Conservation (phyloP, 1,140 invertebrate species). For the Drosophila ficusphila region DNA sequence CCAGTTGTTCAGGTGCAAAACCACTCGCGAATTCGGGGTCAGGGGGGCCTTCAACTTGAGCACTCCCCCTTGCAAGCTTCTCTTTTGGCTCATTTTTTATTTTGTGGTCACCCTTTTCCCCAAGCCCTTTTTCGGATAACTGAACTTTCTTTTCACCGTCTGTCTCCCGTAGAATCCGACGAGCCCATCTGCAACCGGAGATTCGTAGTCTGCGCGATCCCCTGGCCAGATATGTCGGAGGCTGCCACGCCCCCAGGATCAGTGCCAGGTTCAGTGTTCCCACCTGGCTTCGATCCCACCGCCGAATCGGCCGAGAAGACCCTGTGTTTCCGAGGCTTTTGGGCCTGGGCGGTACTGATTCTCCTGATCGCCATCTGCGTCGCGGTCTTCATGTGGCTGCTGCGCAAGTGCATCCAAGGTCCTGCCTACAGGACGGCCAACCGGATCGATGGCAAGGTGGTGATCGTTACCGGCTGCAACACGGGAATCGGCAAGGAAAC, state of each 20-base stretch:
- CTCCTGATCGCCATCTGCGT: constrained; percentile 40
- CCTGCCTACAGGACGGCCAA: constrained; percentile 71
- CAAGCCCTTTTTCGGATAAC: background rate
- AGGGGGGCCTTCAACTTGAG: constrained; percentile 5
- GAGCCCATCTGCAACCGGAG: background rate
- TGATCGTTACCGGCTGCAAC: constrained; percentile 90
- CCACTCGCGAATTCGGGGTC: constrained; percentile 2
- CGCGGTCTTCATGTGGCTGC: constrained; percentile 60
- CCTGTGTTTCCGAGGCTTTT: constrained; percentile 73
- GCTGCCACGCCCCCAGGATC: constrained; percentile 56
- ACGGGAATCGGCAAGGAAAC: constrained; percentile 96
- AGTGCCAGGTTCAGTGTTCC: constrained; percentile 15
- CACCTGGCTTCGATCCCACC: constrained; percentile 52
- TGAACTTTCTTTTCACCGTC: constrained; percentile 9
- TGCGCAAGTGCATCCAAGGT: constrained; percentile 71
- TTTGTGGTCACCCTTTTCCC: background rate
- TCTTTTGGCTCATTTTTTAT: background rate
- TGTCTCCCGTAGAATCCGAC: background rate
- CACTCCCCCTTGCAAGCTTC: background rate
- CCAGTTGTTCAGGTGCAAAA: constrained; percentile 9
- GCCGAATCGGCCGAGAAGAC: constrained; percentile 66
- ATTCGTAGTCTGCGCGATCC: background rate
- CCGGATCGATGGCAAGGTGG: constrained; percentile 83
- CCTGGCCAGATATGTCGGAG: constrained; percentile 64
- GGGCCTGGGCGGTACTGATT: constrained; percentile 72